phyloP scores from a whole-genome alignment of 2,113 vertebrate genomes.

The Lathamus discolor region DNA sequence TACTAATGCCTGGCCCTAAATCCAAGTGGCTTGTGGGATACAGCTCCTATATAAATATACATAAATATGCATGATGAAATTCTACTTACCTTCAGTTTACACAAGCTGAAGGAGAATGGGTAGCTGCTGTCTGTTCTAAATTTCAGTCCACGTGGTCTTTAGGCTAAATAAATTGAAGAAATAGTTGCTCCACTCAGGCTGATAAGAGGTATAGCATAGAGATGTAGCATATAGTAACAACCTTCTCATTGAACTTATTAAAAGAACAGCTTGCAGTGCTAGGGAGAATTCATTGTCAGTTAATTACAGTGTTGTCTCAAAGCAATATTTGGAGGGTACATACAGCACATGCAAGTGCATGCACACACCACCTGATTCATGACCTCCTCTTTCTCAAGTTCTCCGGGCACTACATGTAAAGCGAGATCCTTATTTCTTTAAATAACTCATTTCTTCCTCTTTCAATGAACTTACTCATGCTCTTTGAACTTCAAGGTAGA shows the following conservation, averaged over 20 bases:
- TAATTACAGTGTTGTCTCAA: neutral
- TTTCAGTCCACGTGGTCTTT: neutral
- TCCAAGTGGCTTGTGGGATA: neutral
- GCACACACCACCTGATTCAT: neutral
- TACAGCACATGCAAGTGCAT: fast-evolving
- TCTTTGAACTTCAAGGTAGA: conserved; percentile 79
- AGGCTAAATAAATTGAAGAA: neutral
- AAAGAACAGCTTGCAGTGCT: neutral
- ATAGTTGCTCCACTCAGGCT: neutral
- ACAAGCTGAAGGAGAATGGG: neutral
- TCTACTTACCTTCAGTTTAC: neutral
- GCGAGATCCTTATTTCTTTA: conserved; percentile 40
- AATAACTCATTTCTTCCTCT: conserved; percentile 60
- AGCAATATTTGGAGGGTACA: neutral
- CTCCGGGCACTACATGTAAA: conserved; percentile 5
- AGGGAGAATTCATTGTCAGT: neutral
- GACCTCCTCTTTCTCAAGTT: neutral
- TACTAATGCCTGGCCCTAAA: neutral
- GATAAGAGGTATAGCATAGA: neutral
- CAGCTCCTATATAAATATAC: neutral
- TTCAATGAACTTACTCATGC: conserved; percentile 70
- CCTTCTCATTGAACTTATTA: neutral
- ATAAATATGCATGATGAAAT: neutral
- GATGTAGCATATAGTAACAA: neutral
- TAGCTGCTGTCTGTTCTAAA: neutral